Evolutionary conservation across 2,113 vertebrate genomes (phyloP), one percentile per base, ranked within the genome.

Genomic region (Eptatretus burgeri): DNA sequence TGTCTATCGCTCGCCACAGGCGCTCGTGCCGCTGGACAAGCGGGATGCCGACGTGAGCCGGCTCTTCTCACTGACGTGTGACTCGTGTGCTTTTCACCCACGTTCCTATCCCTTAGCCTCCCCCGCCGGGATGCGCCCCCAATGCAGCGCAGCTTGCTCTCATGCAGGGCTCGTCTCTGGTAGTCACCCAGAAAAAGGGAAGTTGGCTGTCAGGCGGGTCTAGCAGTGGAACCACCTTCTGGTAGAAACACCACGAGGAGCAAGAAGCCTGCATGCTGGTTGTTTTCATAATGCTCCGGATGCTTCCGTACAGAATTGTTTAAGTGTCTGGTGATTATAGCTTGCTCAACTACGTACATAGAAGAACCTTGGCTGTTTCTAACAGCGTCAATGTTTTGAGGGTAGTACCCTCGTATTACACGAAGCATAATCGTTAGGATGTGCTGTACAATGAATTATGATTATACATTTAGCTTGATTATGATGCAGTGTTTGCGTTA

Each of bases 101-200:
- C 56, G n/a, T 60, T 60, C 19, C 19, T 19, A 60, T 60, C 19
- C n/a, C 19, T 60, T 19, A 60, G 56, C 56, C 56, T 11, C 56
- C 56, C 19, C 56, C 56, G 16, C 56, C 56, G n/a, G 56, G 56
- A n/a, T 60, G 19, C 56, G 56, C 56, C 12, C 56, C 56, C 9
- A 60, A 60, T 60, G 56, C 56, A 17, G 56, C 56, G n/a, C 56
- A 60, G 56, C n/a, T 60, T n/a, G 56, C 56, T n/a, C 19, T 19
- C 56, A 60, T 60, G 56, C 56, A 60, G 56, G 56, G 56, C 56
- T 11, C n/a, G 56, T 17, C 56, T 19, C 9, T 60, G 56, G 56
- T 60, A 19, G 19, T 60, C n/a, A 19, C n/a, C n/a, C 56, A 60
- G 56, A 60, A 19, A 19, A 60, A 60, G 56, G 19, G 56, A 9